Percentiles rank a stretch among this genome's conserved stretches.
These are phyloP conservation scores for Drosophila borborema DNA, from an alignment of 2,888 invertebrate species.

Conservation along the genomic window DNA sequence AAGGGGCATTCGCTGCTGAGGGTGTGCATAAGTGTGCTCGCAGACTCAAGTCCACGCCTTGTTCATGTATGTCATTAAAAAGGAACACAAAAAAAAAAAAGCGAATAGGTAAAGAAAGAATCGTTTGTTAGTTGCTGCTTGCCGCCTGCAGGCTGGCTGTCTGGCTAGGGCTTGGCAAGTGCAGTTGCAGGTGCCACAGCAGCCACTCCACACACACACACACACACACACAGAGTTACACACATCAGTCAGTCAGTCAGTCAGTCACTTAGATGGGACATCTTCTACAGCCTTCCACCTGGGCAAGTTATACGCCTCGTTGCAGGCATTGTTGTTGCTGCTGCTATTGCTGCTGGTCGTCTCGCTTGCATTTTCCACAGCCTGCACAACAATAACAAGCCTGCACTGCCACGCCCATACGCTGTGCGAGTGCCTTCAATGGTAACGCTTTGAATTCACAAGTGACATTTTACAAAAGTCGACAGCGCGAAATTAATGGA, in stretches of 20 bases:
- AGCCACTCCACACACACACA: conserved; percentile 20
- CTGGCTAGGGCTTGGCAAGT: conserved; percentile 32
- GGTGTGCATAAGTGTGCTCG: conserved; percentile 32
- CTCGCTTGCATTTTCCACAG: conserved; percentile 32
- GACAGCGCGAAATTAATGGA: conserved; percentile 78
- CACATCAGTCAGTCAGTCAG: conserved; percentile 54
- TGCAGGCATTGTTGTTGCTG: conserved; percentile 47
- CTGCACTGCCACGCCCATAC: conserved; percentile 26
- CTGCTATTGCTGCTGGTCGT: conserved; percentile 18
- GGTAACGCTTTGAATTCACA: conserved; percentile 59
- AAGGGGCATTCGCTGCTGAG: not conserved
- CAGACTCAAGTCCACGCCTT: conserved; percentile 39
- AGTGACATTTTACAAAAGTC: conserved; percentile 75
- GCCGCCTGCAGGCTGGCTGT: conserved; percentile 27
- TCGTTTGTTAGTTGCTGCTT: conserved; percentile 35
- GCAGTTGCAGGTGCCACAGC: conserved; percentile 31
- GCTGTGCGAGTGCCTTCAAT: conserved; percentile 16
- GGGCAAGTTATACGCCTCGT: conserved; percentile 55
- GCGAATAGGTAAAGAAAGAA: conserved; percentile 18
- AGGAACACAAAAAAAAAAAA: conserved; percentile 7
- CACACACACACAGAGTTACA: conserved; percentile 12
- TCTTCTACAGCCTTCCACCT: conserved; percentile 36
- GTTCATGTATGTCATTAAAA: conserved; percentile 71
- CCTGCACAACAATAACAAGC: conserved; percentile 40
- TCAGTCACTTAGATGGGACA: conserved; percentile 69